Conservation (phyloP, 2,888 invertebrate species). For the Ryuthela nishihirai region DNA sequence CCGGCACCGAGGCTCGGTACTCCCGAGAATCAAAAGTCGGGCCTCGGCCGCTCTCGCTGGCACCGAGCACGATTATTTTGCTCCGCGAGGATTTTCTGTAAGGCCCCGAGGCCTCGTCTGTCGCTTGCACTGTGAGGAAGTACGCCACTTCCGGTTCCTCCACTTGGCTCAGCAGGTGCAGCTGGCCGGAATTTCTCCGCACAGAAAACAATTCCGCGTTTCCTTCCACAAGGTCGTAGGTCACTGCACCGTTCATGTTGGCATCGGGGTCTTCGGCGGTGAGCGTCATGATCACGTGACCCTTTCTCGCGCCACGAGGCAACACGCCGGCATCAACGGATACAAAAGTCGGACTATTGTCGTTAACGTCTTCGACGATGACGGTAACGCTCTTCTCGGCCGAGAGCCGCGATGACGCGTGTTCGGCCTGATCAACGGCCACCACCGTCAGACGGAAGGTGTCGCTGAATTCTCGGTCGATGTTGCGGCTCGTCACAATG, state of each 20-base stretch:
- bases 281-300: constrained; percentile 68
- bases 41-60: constrained; percentile 9
- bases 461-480: constrained; percentile 75
- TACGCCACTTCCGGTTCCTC: constrained; percentile 53
- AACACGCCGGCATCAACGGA: constrained; percentile 82
- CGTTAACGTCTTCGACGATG: constrained; percentile 87
- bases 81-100: constrained; percentile 82
- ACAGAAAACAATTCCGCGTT: constrained; percentile 53
- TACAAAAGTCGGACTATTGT: constrained; percentile 83
- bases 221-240: constrained; percentile 77
- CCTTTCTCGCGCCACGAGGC: constrained; percentile 56
- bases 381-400: constrained; percentile 89
- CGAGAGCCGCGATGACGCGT: constrained; percentile 66
- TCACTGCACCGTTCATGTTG: constrained; percentile 84
- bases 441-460: constrained; percentile 70
- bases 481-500: constrained; percentile 72
- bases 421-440: constrained; percentile 77
- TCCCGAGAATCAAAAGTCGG: constrained; percentile 58
- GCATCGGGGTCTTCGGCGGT: constrained; percentile 82
- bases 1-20: constrained; percentile 73
- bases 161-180: constrained; percentile 47
- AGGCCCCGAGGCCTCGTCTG: constrained; percentile 84
- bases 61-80: constrained; percentile 66
- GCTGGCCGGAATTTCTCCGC: constrained; percentile 47
- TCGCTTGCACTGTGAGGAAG: constrained; percentile 77